Evolutionary conservation across 2,888 invertebrate genomes (phyloP).

Genomic region (Auanema sp.): DNA sequence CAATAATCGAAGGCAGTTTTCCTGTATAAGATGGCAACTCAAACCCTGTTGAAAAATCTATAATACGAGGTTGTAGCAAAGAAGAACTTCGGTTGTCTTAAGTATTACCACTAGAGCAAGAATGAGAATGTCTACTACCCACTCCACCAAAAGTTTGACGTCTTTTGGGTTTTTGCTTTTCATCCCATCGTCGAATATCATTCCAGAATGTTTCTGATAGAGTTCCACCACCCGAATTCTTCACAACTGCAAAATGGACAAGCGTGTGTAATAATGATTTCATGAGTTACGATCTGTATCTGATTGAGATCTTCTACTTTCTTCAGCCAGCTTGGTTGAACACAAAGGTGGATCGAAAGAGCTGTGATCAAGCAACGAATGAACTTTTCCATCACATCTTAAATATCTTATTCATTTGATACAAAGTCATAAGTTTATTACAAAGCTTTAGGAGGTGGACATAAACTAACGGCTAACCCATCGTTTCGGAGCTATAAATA

Average conservation of each 20-base stretch:
- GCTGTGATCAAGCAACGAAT: background rate
- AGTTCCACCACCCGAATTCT: background rate
- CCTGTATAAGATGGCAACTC: no score
- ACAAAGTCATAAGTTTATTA: background rate
- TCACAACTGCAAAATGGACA: no score
- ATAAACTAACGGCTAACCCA: no score
- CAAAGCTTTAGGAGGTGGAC: no score
- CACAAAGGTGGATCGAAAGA: background rate
- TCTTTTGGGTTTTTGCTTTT: background rate
- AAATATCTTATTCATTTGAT: background rate
- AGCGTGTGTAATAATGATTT: no score
- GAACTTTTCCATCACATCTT: background rate
- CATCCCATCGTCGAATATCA: slow-evolving; percentile 5
- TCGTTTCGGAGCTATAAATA: no score
- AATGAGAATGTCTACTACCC: no score
- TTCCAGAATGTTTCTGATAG: background rate
- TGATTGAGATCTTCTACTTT: background rate
- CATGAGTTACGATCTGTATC: background rate
- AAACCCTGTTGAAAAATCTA: no score
- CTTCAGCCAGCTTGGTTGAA: background rate
- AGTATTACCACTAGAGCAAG: no score
- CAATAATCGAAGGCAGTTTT: no score
- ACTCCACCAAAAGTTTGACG: background rate
- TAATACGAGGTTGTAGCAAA: no score
- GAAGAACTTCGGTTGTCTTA: no score